Evolutionary conservation across 1,140 invertebrate genomes (phyloP).

Genomic region (Diachasmimorpha longicaudata): DNA sequence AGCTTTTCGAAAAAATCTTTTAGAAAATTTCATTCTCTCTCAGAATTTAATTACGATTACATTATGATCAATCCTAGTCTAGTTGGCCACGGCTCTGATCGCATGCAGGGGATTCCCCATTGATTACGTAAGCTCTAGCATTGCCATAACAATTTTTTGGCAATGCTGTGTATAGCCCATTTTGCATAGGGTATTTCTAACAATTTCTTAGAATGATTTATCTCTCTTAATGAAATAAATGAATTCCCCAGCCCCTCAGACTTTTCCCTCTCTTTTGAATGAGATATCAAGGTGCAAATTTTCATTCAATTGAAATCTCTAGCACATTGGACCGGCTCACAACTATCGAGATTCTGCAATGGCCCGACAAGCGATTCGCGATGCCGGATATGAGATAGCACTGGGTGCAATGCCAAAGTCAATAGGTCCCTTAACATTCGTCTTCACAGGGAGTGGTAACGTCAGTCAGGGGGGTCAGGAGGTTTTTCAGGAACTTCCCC

Average conservation of each 20-base stretch:
- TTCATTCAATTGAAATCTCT: not conserved
- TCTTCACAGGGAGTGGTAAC: slow-evolving; percentile 94
- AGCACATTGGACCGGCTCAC: slow-evolving; percentile 97
- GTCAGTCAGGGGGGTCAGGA: slow-evolving; percentile 93
- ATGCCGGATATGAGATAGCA: slow-evolving; percentile 98
- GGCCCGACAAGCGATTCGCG: slow-evolving; percentile 95
- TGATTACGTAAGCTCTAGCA: too few relatives aligned
- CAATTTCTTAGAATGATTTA: not conserved
- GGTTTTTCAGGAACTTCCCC: slow-evolving; percentile 95
- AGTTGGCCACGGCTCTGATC: too few relatives aligned
- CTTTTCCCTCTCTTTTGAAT: too few relatives aligned
- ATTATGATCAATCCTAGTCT: too few relatives aligned
- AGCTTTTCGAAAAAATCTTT: not conserved
- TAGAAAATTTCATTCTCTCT: too few relatives aligned
- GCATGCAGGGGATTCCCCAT: too few relatives aligned
- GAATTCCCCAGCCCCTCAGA: not conserved
- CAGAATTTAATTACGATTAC: too few relatives aligned
- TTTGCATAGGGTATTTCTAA: too few relatives aligned
- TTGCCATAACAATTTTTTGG: too few relatives aligned
- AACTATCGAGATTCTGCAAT: slow-evolving; percentile 98
- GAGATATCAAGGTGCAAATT: not conserved
- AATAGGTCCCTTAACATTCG: slow-evolving; percentile 95
- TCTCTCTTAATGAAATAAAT: not conserved
- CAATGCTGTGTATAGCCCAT: too few relatives aligned
- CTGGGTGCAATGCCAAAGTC: slow-evolving; percentile 98